These are phyloP conservation scores for Melikaiella ostensackeni DNA, from an alignment of 2,888 invertebrate species.

Conservation along the genomic window DNA sequence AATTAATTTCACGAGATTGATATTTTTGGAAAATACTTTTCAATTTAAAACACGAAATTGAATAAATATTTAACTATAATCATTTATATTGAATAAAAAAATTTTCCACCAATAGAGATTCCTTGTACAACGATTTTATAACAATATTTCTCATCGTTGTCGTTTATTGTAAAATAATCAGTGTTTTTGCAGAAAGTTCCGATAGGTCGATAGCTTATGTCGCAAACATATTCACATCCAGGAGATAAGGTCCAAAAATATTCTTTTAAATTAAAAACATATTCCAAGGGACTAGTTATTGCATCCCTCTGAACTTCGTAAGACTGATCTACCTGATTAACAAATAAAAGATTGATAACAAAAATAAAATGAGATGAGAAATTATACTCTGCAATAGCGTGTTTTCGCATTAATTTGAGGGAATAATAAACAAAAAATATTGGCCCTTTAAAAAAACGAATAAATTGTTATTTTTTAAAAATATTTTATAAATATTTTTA, in stretches of 20 bases:
- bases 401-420: too few relatives aligned
- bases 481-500: slow-evolving; percentile 5
- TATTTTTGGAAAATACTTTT: slow-evolving; percentile 43
- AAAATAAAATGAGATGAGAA: too few relatives aligned
- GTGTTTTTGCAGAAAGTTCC: slow-evolving; percentile 65
- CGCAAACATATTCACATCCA: slow-evolving; percentile 61
- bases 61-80: too few relatives aligned
- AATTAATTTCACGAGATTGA: neutral
- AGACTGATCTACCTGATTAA: slow-evolving; percentile 57
- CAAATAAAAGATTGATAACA: neutral
- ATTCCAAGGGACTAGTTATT: slow-evolving; percentile 69
- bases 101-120: slow-evolving; percentile 66
- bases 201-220: slow-evolving; percentile 71
- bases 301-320: slow-evolving; percentile 67
- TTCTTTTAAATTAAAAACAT: slow-evolving; percentile 70
- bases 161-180: slow-evolving; percentile 72
- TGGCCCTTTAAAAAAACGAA: too few relatives aligned
- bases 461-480: neutral
- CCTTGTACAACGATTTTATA: slow-evolving; percentile 67
- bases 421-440: too few relatives aligned
- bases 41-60: too few relatives aligned
- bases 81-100: neutral
- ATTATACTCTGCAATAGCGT: too few relatives aligned
- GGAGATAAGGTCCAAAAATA: slow-evolving; percentile 65
- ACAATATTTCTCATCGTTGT: slow-evolving; percentile 56